A percentile compares a stretch with the other conserved stretches of the same genome.
Conservation (phyloP, 2,113 vertebrate genomes). For the Felis catus region F.catus_Fca126_mat1.0 CM031427.1:30353001-30353500, state of each 20-base stretch:
- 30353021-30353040: not conserved
- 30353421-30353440: not conserved
- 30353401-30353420: not conserved
- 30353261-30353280: not conserved
- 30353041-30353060: not conserved
- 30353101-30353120: not conserved
- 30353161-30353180: not conserved
- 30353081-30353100: not conserved
- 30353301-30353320: not conserved
- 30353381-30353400: not conserved
- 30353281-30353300: not conserved
- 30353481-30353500: not conserved
- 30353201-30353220: not conserved
- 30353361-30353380: not conserved
- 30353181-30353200: not conserved
- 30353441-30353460: not conserved
- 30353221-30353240: not conserved
- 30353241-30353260: not conserved
- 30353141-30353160: not conserved
- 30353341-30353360: not conserved
- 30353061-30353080: not conserved
- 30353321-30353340: not conserved
- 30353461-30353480: not conserved
- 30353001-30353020: not conserved
- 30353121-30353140: not conserved